A percentile compares a stretch with the other conserved stretches of the same genome.
These are phyloP conservation scores for Strix aluco DNA, from an alignment of 2,113 vertebrate genomes.

Conservation along the genomic window DNA sequence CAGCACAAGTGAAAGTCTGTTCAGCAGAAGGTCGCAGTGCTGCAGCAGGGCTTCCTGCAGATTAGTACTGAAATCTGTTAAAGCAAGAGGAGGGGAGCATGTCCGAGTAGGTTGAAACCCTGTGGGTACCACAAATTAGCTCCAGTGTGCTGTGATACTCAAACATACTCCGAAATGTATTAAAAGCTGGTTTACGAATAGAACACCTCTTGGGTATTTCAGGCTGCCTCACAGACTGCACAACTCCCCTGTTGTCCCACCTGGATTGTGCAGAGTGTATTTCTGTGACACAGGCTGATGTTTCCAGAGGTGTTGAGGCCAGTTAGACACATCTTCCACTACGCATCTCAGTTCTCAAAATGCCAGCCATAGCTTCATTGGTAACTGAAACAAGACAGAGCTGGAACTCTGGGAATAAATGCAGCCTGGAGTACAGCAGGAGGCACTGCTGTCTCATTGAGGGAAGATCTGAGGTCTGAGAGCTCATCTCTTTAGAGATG, in stretches of 20 bases:
- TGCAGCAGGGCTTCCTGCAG: conserved; percentile 34
- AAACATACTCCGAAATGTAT: background rate
- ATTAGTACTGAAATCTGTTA: background rate
- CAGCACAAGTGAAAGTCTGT: conserved; percentile 24
- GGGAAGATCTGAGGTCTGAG: background rate
- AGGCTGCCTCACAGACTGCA: background rate
- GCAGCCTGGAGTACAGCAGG: conserved; percentile 29
- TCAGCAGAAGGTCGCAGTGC: background rate
- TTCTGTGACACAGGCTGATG: background rate
- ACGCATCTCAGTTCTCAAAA: background rate
- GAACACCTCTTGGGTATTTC: background rate
- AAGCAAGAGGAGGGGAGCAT: background rate
- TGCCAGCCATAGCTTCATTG: background rate
- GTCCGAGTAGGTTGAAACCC: background rate
- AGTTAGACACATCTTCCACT: background rate
- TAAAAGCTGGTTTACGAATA: background rate
- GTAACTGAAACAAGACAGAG: background rate
- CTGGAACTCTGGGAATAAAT: background rate
- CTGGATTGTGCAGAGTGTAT: background rate
- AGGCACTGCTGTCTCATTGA: conserved; percentile 21
- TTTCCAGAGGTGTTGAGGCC: background rate
- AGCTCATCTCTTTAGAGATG: background rate
- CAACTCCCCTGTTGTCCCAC: background rate
- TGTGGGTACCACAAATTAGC: background rate
- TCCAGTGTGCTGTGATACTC: background rate